phyloP scores from a whole-genome alignment of 2,113 vertebrate species.

The Gnathonemus longibarbis region DNA sequence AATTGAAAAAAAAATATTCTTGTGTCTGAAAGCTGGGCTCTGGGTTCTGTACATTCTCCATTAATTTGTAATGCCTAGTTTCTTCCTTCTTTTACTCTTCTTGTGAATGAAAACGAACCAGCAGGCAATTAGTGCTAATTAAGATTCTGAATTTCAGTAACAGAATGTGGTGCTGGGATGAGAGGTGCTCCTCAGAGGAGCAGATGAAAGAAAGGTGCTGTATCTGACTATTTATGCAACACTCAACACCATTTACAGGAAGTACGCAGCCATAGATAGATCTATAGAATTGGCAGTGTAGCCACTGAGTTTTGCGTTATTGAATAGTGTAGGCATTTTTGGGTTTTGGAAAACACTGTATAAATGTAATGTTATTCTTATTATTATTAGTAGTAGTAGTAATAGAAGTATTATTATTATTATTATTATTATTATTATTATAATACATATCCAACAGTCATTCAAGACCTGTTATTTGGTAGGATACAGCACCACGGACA shows the following conservation, averaged over 20 bases:
- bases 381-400: no score
- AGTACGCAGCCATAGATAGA: not conserved
- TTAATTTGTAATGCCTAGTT: not conserved
- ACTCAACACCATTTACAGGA: not conserved
- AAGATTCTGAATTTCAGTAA: not conserved
- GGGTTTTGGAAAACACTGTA: not conserved
- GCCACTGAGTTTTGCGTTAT: not conserved
- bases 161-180: not conserved
- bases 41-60: not conserved
- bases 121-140: not conserved
- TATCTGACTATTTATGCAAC: not conserved
- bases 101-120: not conserved
- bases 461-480: no score
- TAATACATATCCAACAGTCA: no score
- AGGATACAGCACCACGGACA: no score
- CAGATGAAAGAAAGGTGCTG: not conserved
- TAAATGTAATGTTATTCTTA: not conserved
- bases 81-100: not conserved
- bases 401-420: no score
- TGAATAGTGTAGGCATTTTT: not conserved
- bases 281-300: not conserved
- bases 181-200: not conserved
- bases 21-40: not conserved
- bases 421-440: no score
- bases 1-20: not conserved